Conservation (phyloP, 1,140 invertebrate genomes). For the Anagrus nilaparvatae region DNA sequence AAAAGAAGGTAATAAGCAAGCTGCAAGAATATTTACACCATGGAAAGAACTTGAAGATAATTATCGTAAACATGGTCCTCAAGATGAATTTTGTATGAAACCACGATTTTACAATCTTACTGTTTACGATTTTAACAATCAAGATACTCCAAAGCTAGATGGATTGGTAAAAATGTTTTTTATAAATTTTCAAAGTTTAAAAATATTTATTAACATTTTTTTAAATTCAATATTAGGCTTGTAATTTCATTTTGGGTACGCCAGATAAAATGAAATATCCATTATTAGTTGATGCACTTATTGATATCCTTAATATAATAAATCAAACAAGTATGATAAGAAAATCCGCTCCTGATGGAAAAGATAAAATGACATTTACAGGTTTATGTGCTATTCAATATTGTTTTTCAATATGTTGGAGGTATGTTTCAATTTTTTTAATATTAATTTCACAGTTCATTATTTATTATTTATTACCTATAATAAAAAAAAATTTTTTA, state of each 20-base stretch:
- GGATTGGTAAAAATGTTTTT: constrained; percentile 52
- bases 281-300: constrained; percentile 72
- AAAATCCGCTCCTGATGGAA: constrained; percentile 36
- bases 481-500: constrained; percentile 24
- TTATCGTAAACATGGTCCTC: constrained; percentile 61
- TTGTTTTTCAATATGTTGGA: constrained; percentile 80
- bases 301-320: constrained; percentile 65
- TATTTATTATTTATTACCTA: not conserved
- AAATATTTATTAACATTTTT: not conserved
- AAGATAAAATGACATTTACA: constrained; percentile 51
- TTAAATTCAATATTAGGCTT: constrained; percentile 47
- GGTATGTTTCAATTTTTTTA: constrained; percentile 36
- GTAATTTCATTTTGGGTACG: constrained; percentile 84
- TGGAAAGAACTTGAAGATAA: constrained; percentile 74
- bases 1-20: constrained; percentile 46
- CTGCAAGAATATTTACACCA: constrained; percentile 58
- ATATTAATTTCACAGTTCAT: constrained; percentile 8
- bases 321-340: constrained; percentile 47
- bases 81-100: constrained; percentile 66
- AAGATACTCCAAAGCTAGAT: constrained; percentile 79
- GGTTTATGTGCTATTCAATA: constrained; percentile 80
- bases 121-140: constrained; percentile 62
- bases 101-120: constrained; percentile 82
- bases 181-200: constrained; percentile 2
- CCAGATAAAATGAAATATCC: constrained; percentile 85